Evolutionary conservation across 2,888 invertebrate species (phyloP).

Genomic region (Lycaena phlaeas): DNA sequence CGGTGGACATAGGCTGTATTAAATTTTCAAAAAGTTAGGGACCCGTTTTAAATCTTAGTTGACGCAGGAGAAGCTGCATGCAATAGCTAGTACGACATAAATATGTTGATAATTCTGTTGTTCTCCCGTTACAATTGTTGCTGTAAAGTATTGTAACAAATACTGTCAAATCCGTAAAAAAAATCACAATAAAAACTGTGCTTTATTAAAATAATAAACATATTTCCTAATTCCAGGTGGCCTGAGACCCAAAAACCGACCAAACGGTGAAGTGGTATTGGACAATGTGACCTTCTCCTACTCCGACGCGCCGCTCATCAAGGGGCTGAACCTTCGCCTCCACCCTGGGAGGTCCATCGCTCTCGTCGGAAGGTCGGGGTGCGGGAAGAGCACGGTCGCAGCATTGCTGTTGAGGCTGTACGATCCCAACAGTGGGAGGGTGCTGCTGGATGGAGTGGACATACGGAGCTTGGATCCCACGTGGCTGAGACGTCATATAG

Average conservation of each 20-base stretch:
- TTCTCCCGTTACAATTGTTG: too few relatives aligned
- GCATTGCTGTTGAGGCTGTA: conserved; percentile 88
- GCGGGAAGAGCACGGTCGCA: conserved; percentile 95
- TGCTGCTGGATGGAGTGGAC: conserved; percentile 84
- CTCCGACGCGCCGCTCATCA: conserved; percentile 72
- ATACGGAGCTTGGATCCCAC: conserved; percentile 83
- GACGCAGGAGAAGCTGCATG: too few relatives aligned
- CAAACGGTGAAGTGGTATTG: conserved; percentile 82
- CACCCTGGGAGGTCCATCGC: conserved; percentile 83
- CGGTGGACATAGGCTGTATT: too few relatives aligned
- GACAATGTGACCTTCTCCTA: conserved; percentile 83
- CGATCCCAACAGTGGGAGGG: conserved; percentile 81
- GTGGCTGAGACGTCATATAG: conserved; percentile 90
- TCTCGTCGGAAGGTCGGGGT: conserved; percentile 91
- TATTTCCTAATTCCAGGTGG: conserved; percentile 71
- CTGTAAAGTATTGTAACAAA: too few relatives aligned
- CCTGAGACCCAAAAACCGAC: conserved; percentile 61
- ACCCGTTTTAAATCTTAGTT: too few relatives aligned
- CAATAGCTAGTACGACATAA: too few relatives aligned
- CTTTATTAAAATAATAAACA: too few relatives aligned
- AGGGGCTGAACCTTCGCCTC: conserved; percentile 77
- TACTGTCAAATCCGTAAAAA: too few relatives aligned
- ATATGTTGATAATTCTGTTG: too few relatives aligned
- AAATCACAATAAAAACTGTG: not conserved
- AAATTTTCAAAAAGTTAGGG: too few relatives aligned